Base-by-base conservation (phyloP, 2,113 vertebrate species). In the Micronycteris hirsuta region DNA sequence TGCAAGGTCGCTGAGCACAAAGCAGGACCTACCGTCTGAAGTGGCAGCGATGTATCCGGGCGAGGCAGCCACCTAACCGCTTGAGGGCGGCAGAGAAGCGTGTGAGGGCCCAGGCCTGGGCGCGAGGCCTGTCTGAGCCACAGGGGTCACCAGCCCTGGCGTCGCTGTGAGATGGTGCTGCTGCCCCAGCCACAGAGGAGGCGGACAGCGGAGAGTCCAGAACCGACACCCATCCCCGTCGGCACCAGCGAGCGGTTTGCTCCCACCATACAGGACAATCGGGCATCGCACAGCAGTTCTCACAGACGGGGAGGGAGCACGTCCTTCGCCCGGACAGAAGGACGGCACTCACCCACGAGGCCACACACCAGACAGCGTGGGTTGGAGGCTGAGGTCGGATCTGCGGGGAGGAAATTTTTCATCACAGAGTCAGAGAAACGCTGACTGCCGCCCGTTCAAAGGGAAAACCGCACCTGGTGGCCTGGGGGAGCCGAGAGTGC, bases 301-400 rank as follows among this genome's bases (percentile, higher is more conserved):
- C 88, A 4, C 77, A 36, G 71, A n/a, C 71, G 81, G 76, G 81
- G 91, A 91, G 70, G 76, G 93, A 89, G 89, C 22, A 2, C 12
- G 83, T 91, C 86, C 95, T 83, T 91, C 89, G 28, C 83, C 94
- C 78, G 49, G 81, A 83, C 47, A 52, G 67, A 96, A 94, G 80
- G 61, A 26, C 17, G 56, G 86, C 52, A n/a, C 87, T 92, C 92
- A 89, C 73, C 80, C 47, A 31, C 58, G 52, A 88, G 89, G 24
- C 91, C 94, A 95, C 28, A 24, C 33, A 38, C n/a, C 38, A 33
- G 43, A 81, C 68, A 91, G 45, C 61, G 10, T n/a, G n/a, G n/a
- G n/a, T n/a, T n/a, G 78, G 86, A 70, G 28, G 24, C 52, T 89
- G 33, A 86, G 58, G 8, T 65, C 84, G 52, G 45, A 54, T 22